Evolutionary conservation across 2,113 vertebrate genomes (phyloP).

Genomic region (Mormyrus iriodes): DNA sequence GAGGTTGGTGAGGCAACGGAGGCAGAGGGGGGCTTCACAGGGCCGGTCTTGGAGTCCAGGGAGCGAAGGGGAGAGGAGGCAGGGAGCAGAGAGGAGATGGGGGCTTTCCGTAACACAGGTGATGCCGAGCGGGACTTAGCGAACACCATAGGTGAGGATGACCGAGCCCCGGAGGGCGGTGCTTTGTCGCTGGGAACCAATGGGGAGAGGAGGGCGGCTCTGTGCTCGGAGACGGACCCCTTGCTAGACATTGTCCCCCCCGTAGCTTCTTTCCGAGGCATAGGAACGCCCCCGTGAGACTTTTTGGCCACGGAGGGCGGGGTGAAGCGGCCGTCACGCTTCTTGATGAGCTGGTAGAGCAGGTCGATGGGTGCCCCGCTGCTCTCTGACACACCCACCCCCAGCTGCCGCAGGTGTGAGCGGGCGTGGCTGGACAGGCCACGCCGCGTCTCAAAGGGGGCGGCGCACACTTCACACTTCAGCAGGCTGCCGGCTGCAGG

Average conservation of each 20-base stretch:
- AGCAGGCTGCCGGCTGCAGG: constrained; percentile 63
- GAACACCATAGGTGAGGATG: constrained; percentile 58
- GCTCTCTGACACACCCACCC: constrained; percentile 76
- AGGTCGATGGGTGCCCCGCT: constrained; percentile 79
- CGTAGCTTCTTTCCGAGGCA: constrained; percentile 46
- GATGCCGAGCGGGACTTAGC: constrained; percentile 54
- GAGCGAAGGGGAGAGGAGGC: constrained; percentile 74
- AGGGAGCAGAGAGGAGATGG: constrained; percentile 67
- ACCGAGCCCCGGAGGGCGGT: constrained; percentile 40
- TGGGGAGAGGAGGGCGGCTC: constrained; percentile 42
- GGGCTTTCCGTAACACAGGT: constrained; percentile 76
- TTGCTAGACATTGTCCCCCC: constrained; percentile 49
- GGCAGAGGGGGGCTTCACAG: constrained; percentile 43
- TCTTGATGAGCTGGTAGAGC: constrained; percentile 78
- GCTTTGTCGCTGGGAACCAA: constrained; percentile 47
- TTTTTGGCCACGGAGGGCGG: constrained; percentile 38
- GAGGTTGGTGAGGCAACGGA: constrained; percentile 18
- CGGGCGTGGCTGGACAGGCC: constrained; percentile 85
- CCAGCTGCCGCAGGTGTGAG: constrained; percentile 83
- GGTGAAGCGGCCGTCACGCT: constrained; percentile 46
- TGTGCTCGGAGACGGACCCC: constrained; percentile 24
- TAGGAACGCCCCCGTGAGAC: neutral
- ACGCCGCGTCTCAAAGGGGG: constrained; percentile 79
- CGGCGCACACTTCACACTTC: constrained; percentile 80
- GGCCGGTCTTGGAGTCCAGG: constrained; percentile 66